A percentile compares a stretch with the other conserved stretches of the same genome.
phyloP scores from a whole-genome alignment of 1,140 invertebrate genomes.

The Apolygus lucorum region DNA sequence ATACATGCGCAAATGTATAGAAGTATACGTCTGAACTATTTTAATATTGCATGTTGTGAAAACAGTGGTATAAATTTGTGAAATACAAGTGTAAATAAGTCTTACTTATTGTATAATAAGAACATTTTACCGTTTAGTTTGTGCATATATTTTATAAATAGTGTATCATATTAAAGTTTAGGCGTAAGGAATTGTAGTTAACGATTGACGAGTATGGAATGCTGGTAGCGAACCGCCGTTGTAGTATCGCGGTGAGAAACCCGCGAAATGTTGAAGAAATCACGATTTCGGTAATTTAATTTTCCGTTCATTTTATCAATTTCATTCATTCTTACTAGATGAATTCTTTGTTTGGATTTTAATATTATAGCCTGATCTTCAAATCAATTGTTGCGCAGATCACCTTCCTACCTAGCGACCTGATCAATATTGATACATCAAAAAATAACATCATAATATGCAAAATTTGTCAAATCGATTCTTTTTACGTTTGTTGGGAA shows the following conservation, averaged over 20 bases:
- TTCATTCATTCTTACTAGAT: neutral
- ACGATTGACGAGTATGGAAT: neutral
- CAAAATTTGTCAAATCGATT: no score
- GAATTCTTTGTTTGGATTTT: neutral
- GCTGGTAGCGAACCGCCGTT: neutral
- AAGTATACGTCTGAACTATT: neutral
- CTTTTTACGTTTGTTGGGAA: no score
- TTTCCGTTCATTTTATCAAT: neutral
- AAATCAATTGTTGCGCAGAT: no score
- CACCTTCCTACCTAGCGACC: no score
- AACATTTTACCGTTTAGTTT: neutral
- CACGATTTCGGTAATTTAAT: neutral
- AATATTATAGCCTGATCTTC: no score
- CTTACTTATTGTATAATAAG: neutral
- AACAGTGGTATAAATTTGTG: no score
- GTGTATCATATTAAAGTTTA: neutral
- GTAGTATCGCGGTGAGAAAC: neutral
- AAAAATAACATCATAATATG: no score
- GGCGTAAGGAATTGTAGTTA: neutral
- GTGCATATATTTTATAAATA: conserved; percentile 11
- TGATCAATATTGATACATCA: no score
- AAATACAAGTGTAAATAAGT: neutral
- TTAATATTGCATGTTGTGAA: neutral
- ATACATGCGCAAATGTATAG: neutral
- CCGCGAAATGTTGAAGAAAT: neutral